Percentiles rank a stretch among this genome's conserved stretches.
Conservation (phyloP, 2,888 invertebrate species). For the Argyresthia albistria region DNA sequence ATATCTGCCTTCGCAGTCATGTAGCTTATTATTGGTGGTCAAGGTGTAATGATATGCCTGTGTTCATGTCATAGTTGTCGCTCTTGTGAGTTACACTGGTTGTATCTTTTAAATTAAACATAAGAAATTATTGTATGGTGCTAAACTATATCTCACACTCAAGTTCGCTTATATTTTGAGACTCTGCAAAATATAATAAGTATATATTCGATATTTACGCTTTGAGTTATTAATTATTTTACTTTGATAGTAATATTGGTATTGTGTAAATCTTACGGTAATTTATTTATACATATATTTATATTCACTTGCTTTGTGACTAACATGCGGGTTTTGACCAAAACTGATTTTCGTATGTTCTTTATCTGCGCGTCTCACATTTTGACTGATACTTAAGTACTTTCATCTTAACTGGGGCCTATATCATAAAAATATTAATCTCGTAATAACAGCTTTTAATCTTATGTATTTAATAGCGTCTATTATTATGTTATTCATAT, state of each 20-base stretch:
- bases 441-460: no score
- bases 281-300: background rate
- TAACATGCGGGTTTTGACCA: slow-evolving; percentile 10
- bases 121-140: slow-evolving; percentile 22
- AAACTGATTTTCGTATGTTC: background rate
- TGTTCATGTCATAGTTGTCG: background rate
- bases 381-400: no score
- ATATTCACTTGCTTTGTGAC: background rate
- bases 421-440: no score
- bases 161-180: slow-evolving; percentile 1
- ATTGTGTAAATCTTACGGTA: background rate
- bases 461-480: no score
- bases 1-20: no score
- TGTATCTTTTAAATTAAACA: slow-evolving; percentile 1
- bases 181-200: no score
- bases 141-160: slow-evolving; percentile 14
- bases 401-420: no score
- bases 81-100: background rate
- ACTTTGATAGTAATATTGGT: background rate
- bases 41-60: background rate
- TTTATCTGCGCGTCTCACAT: no score
- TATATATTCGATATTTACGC: background rate
- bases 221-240: background rate
- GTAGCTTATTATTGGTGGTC: no score
- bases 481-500: no score